Percentiles rank a stretch among this genome's conserved stretches.
phyloP scores from a whole-genome alignment of 2,113 vertebrate genomes.

The Willisornis vidua region DNA sequence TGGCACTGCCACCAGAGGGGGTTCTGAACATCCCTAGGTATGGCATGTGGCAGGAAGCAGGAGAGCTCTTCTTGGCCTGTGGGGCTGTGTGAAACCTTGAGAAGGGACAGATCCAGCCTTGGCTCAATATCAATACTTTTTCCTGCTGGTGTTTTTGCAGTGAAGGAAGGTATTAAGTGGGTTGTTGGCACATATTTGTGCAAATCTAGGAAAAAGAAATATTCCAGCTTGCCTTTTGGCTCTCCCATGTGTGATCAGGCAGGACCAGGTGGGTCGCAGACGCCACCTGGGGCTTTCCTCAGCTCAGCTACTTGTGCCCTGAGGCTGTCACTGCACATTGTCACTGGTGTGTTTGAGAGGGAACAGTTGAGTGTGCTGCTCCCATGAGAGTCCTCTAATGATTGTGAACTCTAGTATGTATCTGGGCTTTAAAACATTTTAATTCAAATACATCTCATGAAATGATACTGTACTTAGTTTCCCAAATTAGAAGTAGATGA shows the following conservation, averaged over 20 bases:
- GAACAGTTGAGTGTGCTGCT: not conserved
- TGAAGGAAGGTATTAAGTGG: not conserved
- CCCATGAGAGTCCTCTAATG: not conserved
- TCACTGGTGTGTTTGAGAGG: not conserved
- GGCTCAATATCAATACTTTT: accelerated
- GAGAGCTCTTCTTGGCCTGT: not conserved
- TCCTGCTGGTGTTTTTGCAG: not conserved
- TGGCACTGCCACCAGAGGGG: not conserved
- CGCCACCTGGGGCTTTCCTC: not conserved
- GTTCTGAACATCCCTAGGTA: accelerated
- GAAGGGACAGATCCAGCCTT: not conserved
- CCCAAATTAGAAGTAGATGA: not conserved
- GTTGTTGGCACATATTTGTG: not conserved
- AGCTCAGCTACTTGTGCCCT: accelerated
- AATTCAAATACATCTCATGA: not conserved
- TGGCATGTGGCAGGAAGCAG: not conserved
- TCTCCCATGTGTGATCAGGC: not conserved
- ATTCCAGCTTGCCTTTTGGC: not conserved
- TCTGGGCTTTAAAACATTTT: not conserved
- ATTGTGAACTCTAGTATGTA: not conserved
- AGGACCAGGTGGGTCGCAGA: not conserved
- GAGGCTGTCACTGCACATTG: not conserved
- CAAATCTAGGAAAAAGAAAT: not conserved
- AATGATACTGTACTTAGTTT: conserved; percentile 5
- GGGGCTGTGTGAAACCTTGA: not conserved